Evolutionary conservation across 2,113 vertebrate species (phyloP), one percentile per base, ranked within the genome.

Genomic region (Camelus bactrianus): DNA sequence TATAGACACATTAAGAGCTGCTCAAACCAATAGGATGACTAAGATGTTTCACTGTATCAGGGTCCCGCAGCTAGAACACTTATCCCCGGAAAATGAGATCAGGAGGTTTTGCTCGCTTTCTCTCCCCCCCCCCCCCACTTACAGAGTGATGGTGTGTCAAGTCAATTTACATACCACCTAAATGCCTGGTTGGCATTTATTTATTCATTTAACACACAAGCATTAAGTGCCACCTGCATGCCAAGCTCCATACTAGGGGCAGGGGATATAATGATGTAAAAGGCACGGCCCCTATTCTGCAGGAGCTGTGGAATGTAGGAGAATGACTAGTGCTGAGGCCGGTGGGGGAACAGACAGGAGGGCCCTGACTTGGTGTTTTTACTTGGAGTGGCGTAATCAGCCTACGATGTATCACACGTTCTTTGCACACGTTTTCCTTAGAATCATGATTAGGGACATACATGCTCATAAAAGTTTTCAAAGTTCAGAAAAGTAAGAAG

Each of bases 1-100:
- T 98, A 97, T 92, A 94, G 97, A 84, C 73, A 72, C 95, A 91
- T 98, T 98, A 97, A 98, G 98, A 97, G 94, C 96, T 79, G 95
- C 96, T 98, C 2, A 0, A 95, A 93, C 89, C 67, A 64, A 94
- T 85, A 92, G 97, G 94, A 97, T 94, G 95, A 96, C 88, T 94
- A 97, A 97, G 90, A 93, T 90, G 91, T 89, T 95, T 94, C 72
- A 38, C 58, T 81, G 93, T 80, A 35, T 12, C 22, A 32, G 72
- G 88, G 87, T 92, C 89, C 85, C 52, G 17, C 54, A 52, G 93
- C 94, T 86, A 72, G 88, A 96, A 95, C 92, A 20, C 46, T 86
- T 46, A 92, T 88, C 42, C 93, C n/a, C 65, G 52, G 91, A 69
- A 32, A 38, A 32, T 11, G 5, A 26, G 30, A 10, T 6, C 48